phyloP scores from a whole-genome alignment of 2,888 invertebrate species.

The Biston betularia region DNA sequence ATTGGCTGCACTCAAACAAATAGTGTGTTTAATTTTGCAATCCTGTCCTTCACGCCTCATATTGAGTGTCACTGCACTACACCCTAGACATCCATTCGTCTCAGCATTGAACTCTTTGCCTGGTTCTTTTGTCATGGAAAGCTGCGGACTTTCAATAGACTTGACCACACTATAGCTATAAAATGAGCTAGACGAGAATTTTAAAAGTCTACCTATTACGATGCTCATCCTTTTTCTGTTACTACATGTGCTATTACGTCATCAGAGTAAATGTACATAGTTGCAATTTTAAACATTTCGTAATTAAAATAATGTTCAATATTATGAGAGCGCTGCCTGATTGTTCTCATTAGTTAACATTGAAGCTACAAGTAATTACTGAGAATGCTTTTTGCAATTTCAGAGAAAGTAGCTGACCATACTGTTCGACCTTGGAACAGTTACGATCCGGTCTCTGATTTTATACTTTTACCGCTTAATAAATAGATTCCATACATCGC shows the following conservation, averaged over 20 bases:
- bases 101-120: constrained; percentile 35
- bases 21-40: constrained; percentile 15
- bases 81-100: constrained; percentile 25
- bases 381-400: constrained; percentile 39
- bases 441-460: constrained; percentile 31
- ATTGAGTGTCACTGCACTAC: constrained; percentile 16
- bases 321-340: constrained; percentile 1
- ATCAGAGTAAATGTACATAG: constrained; percentile 8
- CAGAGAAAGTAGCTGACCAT: constrained; percentile 44
- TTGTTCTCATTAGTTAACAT: constrained; percentile 13
- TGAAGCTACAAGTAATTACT: constrained; percentile 23
- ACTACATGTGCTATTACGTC: constrained; percentile 12
- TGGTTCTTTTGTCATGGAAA: constrained; percentile 28
- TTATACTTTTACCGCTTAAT: constrained; percentile 32
- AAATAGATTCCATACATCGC: background rate
- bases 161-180: constrained; percentile 14
- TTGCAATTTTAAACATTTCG: background rate
- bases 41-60: constrained; percentile 12
- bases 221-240: constrained; percentile 12
- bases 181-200: constrained; percentile 23
- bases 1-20: constrained; percentile 12
- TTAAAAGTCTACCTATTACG: constrained; percentile 30
- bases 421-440: constrained; percentile 45
- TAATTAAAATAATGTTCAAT: constrained; percentile 15
- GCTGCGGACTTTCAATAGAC: constrained; percentile 19